Conservation (phyloP, 1,140 invertebrate genomes). For the Tribolium madens region DNA sequence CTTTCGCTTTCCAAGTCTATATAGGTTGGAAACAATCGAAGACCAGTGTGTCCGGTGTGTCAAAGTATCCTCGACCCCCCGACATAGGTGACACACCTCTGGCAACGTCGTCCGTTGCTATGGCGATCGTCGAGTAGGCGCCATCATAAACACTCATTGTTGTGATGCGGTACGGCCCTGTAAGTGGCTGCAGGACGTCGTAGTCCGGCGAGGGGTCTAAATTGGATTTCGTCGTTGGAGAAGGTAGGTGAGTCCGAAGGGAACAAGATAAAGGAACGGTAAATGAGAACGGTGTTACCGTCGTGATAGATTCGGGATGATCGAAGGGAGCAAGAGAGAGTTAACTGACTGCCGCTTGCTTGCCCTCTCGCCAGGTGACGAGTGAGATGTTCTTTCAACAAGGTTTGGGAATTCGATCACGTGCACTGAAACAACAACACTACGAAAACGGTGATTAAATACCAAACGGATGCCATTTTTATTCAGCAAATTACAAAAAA, state of each 20-base stretch:
- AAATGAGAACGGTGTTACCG: slow-evolving; percentile 56
- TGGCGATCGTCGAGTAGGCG: slow-evolving; percentile 65
- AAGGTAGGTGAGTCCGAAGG: slow-evolving; percentile 48
- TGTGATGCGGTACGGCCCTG: slow-evolving; percentile 63
- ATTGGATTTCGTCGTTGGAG: slow-evolving; percentile 61
- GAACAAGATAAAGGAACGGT: slow-evolving; percentile 56
- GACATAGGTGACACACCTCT: slow-evolving; percentile 60
- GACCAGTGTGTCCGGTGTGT: not conserved
- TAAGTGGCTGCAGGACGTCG: slow-evolving; percentile 61
- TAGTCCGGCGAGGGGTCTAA: slow-evolving; percentile 54
- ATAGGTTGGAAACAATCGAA: slow-evolving; percentile 3
- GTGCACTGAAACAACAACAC: slow-evolving; percentile 48
- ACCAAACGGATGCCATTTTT: too few relatives aligned
- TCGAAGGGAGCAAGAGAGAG: slow-evolving; percentile 38
- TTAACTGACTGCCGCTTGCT: not conserved
- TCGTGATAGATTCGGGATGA: slow-evolving; percentile 51
- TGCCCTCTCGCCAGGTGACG: slow-evolving; percentile 44
- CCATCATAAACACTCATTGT: slow-evolving; percentile 67
- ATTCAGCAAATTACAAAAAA: too few relatives aligned
- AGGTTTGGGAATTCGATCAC: slow-evolving; percentile 54
- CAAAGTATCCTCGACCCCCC: slow-evolving; percentile 9
- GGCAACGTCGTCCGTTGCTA: slow-evolving; percentile 60
- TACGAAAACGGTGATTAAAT: slow-evolving; percentile 48
- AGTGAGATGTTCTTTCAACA: slow-evolving; percentile 39
- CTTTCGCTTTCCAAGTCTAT: not conserved